Evolutionary conservation across 2,888 invertebrate species (phyloP), one percentile per base, ranked within the genome.

Genomic region (Lasiommata megera): DNA sequence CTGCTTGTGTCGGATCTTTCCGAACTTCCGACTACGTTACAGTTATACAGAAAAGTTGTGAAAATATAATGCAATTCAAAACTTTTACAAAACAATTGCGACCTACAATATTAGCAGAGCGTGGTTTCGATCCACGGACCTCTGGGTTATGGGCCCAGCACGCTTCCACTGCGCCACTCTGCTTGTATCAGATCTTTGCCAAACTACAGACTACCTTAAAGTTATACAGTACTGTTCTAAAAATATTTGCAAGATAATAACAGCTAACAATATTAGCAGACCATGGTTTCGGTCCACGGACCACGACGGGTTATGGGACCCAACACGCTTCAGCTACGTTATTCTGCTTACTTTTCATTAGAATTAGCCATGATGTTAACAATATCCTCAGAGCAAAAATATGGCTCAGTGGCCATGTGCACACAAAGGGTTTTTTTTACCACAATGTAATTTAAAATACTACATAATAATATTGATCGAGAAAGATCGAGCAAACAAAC

Each of bases 41-140:
- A 23, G 5, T 23, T 3, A 23, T 23, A 5, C 5, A 5, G 23
- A 23, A 5, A 23, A 5, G 3, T 23, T 3, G 5, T 23, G 5
- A 23, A n/a, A n/a, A n/a, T n/a, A n/a, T n/a, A n/a, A n/a, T n/a
- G n/a, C n/a, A n/a, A 8, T 11, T 1, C 9, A 16, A 40, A 23
- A 23, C 23, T 34, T 3, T 11, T 11, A 11, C 34, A 34, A 34
- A 40, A 40, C 17, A 3, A 34, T 11, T 34, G 11, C 11, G 9
- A 11, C 34, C 11, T 11, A 3, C 34, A 34, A 34, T 3, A 11
- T 34, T 93, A 94, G 94, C 94, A 94, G 94, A 94, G 94, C 95
- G 94, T 95, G 94, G 94, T 95, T 95, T 95, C 95, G 94, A 95
- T 95, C 95, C 94, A 95, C 95, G 95, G 95, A 95, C 94, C 95